Base-by-base conservation (phyloP, 2,113 vertebrate genomes). In the Tricholaema leucomelas region DNA sequence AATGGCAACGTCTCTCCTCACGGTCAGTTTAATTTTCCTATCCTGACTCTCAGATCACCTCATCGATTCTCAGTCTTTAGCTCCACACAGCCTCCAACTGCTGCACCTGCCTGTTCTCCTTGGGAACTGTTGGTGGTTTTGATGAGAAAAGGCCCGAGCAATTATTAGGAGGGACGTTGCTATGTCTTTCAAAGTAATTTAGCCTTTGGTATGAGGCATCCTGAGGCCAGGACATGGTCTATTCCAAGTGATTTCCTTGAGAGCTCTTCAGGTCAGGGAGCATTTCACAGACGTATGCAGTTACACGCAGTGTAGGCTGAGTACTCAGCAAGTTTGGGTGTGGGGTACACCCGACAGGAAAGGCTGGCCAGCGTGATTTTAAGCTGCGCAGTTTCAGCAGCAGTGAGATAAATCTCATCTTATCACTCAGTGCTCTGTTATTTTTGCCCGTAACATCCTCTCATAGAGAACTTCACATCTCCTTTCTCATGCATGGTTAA, bases 301-400 rank as follows among this genome's bases (percentile, higher is more conserved):
- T 63, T n/a, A 40, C 0, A 1, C 19, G 56, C 35, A 82, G 50
- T 2, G 15, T 46, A 46, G 21, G 5, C 7, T 9, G 35, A 1
- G 3, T 25, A 40, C 33, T 33, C 28, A 56, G 33, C 17, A 75
- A 52, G 63, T 18, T 36, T 36, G 28, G 21, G 36, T 46, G 35
- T 40, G 36, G 30, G 6, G 2, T 33, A 30, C 7, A 11, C 25
- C 27, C 61, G 5, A 6, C 4, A 15, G 27, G 8, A 38, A 61
- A 59, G 40, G 25, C 31, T 71, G 28, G 58, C 15, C 40, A 40
- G 24, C 4, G 11, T 33, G 82, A 31, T 24, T 72, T 67, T 36
- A 33, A 7, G 23, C 12, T 14, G 23, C 52, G 52, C 21, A n/a
- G 35, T n/a, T 72, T 63, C 75, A 66, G 52, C 6, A 65, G 56